Percentiles rank a stretch among this genome's conserved stretches.
Conservation (phyloP, 2,797 vertebrate species). For the Cichlasoma orientale region DNA sequence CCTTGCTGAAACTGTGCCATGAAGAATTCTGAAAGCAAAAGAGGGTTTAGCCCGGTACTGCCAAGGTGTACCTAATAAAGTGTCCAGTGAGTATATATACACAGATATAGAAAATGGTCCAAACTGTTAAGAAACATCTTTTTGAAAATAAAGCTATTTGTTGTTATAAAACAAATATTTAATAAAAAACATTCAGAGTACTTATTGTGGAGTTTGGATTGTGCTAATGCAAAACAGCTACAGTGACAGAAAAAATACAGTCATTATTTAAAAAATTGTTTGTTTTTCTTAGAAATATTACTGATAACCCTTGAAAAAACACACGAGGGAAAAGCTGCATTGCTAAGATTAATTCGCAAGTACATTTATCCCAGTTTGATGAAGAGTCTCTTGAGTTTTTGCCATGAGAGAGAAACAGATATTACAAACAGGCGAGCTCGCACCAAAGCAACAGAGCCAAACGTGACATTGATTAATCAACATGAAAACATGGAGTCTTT, state of each 20-base stretch:
- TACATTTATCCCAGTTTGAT: slow-evolving; percentile 16
- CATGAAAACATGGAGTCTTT: slow-evolving; percentile 34
- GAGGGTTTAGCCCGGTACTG: no score
- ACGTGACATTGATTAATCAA: slow-evolving; percentile 52
- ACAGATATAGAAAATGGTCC: no score
- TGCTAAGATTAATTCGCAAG: background rate
- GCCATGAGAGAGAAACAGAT: slow-evolving; percentile 14
- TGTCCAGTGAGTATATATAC: no score
- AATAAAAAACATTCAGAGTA: background rate
- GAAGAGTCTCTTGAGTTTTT: slow-evolving; percentile 10
- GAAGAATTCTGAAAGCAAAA: no score
- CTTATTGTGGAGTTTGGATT: background rate
- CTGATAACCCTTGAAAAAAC: background rate
- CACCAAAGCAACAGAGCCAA: slow-evolving; percentile 8
- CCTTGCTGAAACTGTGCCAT: no score
- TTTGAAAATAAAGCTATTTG: background rate
- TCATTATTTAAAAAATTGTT: background rate
- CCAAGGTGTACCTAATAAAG: no score
- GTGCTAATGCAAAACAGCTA: background rate
- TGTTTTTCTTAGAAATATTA: background rate
- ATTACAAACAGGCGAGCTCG: background rate
- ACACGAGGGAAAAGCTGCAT: background rate
- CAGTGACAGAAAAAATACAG: background rate
- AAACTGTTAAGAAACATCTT: background rate
- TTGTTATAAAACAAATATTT: background rate